Base-by-base conservation (phyloP, 1,140 invertebrate genomes). In the Temnothorax curvispinosus region DNA sequence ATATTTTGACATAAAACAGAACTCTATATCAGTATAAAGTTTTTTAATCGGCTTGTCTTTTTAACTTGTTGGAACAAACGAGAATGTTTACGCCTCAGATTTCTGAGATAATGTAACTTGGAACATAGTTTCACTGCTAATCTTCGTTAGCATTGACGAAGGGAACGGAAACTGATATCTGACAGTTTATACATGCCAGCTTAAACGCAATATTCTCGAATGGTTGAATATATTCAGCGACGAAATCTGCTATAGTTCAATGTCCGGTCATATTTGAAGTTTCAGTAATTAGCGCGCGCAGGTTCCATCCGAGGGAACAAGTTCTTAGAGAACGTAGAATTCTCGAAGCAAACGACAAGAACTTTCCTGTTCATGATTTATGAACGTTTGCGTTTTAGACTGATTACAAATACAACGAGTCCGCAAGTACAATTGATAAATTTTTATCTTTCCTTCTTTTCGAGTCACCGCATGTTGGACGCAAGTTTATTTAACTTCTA, bases 141-240 rank as follows among this genome's bases (percentile, higher is more conserved):
- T 84, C 41, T 84, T 74, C 69, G 67, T 82, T 82, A 72, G 58
- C 21, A 74, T 58, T 75, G 32, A 84, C 27, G 27, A 32, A 50
- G 54, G 6, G 41, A 58, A 80, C 32, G 32, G 35, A n/a, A 81
- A 71, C 64, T 71, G 77, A 50, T 71, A 80, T 67, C 32, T n/a
- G 44, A 2, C 2, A 15, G 64, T 82, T 71, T 72, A 72, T 32
- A 13, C 35, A 27, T 21, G 32, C 69, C n/a, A 74, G 44, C 38
- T 81, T 81, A 71, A 50, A 41, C 7, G 54, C 32, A 75, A 75
- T 75, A 60, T 75, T 50, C 69, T 60, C 80, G 27, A 75, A 84
- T 84, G 75, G 54, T 75, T 84, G 69, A 32, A 75, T 62, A 38
- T 60, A 75, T 62, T 84, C 54, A 41, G 8, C 7, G 80, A 84